Percentiles rank a stretch among this genome's conserved stretches.
phyloP scores from a whole-genome alignment of 2,888 invertebrate species.

The Caradrina clavipalpis region DNA sequence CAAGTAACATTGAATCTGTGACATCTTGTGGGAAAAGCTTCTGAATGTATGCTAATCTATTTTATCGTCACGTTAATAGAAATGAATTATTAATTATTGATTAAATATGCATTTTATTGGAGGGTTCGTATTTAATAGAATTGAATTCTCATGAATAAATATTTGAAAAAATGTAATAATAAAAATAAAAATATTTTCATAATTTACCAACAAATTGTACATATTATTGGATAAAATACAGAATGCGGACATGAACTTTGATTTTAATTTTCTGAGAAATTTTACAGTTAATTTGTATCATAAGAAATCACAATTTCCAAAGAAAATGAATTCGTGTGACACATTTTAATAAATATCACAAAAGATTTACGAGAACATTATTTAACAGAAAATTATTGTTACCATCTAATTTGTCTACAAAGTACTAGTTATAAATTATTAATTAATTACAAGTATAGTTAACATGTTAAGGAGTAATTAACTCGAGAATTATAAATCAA shows the following conservation, averaged over 20 bases:
- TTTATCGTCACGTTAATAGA: slow-evolving; percentile 62
- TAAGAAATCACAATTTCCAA: background rate
- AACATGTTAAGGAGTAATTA: slow-evolving; percentile 40
- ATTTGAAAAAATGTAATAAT: slow-evolving; percentile 26
- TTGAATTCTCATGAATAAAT: slow-evolving; percentile 46
- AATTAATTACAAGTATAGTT: slow-evolving; percentile 41
- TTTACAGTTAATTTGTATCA: slow-evolving; percentile 1
- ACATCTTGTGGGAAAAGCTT: slow-evolving; percentile 79
- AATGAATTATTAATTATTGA: slow-evolving; percentile 55
- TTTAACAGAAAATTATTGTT: background rate
- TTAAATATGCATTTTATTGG: slow-evolving; percentile 32
- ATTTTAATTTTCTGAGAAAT: background rate
- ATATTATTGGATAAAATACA: slow-evolving; percentile 4
- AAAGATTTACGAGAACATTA: background rate
- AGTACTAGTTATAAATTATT: slow-evolving; percentile 38
- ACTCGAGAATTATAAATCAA: slow-evolving; percentile 31
- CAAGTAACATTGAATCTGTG: slow-evolving; percentile 76
- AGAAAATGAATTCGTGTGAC: background rate
- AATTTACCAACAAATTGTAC: slow-evolving; percentile 13
- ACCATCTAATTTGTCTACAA: slow-evolving; percentile 35
- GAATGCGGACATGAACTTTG: background rate
- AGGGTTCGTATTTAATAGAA: slow-evolving; percentile 27
- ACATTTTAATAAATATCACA: background rate
- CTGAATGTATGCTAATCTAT: slow-evolving; percentile 68
- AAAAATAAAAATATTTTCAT: slow-evolving; percentile 35